These are phyloP conservation scores for Clytia hemisphaerica DNA, from an alignment of 30 jellyfish, hydroid and myxozoan species.

Conservation along the genomic window DNA sequence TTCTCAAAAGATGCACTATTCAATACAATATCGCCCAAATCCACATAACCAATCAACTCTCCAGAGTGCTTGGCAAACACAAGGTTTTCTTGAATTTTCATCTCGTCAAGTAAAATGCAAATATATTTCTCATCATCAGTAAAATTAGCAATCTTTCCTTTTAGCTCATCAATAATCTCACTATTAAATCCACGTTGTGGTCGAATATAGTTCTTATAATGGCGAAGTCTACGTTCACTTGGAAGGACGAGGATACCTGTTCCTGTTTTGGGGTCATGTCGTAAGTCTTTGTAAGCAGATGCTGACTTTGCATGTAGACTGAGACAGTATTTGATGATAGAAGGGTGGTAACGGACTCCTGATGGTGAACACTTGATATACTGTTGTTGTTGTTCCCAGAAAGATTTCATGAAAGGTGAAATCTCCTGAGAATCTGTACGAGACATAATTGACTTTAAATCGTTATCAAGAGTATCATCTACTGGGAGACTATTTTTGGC, in stretches of 20 bases:
- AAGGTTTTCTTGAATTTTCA: not conserved
- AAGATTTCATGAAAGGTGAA: constrained; percentile 33
- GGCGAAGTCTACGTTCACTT: constrained; percentile 36
- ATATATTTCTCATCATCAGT: constrained; percentile 10
- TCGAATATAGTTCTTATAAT: constrained; percentile 27
- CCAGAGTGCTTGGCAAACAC: not conserved
- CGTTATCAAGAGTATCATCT: constrained; percentile 21
- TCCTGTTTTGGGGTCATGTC: constrained; percentile 40
- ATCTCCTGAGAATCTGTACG: constrained; percentile 8
- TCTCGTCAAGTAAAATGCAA: constrained; percentile 23
- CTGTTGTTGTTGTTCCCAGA: constrained; percentile 35
- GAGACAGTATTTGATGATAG: constrained; percentile 42
- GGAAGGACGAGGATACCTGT: constrained; percentile 42
- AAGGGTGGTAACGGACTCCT: constrained; percentile 22
- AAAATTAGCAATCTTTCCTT: not conserved
- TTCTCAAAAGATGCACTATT: constrained; percentile 4
- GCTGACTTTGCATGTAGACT: constrained; percentile 32
- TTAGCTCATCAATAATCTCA: not conserved
- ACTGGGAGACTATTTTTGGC: constrained; percentile 15
- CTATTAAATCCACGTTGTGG: constrained; percentile 32
- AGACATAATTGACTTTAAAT: constrained; percentile 6
- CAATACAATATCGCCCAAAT: not conserved
- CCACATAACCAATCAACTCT: not conserved
- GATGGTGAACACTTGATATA: constrained; percentile 11
- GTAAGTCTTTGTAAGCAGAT: constrained; percentile 27